Conservation (phyloP, 2,113 vertebrate species). For the Zosterops borbonicus region DNA sequence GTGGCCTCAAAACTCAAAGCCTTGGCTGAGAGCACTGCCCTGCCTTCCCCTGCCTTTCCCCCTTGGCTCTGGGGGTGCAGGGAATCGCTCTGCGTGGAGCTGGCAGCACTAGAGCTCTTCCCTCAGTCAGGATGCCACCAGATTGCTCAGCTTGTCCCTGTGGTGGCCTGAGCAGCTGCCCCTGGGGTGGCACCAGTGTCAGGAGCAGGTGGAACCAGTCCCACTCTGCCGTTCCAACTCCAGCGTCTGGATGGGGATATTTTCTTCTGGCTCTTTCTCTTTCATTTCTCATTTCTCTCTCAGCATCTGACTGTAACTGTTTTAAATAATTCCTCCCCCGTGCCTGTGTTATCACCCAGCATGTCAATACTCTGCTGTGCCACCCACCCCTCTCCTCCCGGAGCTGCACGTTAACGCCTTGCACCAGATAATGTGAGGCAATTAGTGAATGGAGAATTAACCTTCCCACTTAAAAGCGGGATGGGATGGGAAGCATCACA, state of each 20-base stretch:
- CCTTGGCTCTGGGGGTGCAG: neutral
- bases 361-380: slow-evolving; percentile 11
- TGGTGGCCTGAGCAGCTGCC: neutral
- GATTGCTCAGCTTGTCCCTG: neutral
- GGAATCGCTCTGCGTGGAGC: neutral
- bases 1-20: accelerated
- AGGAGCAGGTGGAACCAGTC: neutral
- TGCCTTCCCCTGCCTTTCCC: neutral
- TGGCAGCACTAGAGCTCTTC: neutral
- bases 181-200: neutral
- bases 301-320: neutral
- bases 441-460: slow-evolving; percentile 64
- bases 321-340: slow-evolving; percentile 59
- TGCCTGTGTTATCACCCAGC: slow-evolving; percentile 22
- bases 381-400: slow-evolving; percentile 43
- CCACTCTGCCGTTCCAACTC: accelerated
- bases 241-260: neutral
- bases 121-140: neutral
- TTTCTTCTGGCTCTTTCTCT: neutral
- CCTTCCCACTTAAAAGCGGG: neutral
- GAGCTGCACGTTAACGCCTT: slow-evolving; percentile 5
- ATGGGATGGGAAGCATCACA: neutral
- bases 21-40: neutral
- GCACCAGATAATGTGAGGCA: slow-evolving; percentile 12
- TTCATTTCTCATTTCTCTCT: neutral